Conservation (phyloP, 1,140 invertebrate species). For the Calephelis nemesis region DNA sequence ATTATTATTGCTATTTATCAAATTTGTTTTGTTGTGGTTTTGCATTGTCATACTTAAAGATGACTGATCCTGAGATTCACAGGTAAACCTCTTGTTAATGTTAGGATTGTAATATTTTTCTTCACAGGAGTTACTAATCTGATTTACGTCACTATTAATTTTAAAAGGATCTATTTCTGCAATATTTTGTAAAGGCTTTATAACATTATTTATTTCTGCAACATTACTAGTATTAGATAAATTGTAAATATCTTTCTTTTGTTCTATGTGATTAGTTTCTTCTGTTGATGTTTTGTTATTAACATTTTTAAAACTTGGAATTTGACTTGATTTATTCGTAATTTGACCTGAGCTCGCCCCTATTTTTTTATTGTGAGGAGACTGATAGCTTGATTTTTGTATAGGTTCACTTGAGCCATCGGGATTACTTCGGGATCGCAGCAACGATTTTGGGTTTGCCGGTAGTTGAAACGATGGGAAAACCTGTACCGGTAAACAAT, state of each 20-base stretch:
- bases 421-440: conserved; percentile 66
- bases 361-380: conserved; percentile 10
- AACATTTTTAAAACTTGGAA: conserved; percentile 7
- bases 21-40: not conserved
- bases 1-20: not conserved
- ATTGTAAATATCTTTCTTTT: not conserved
- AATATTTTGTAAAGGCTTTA: not conserved
- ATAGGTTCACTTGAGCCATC: conserved; percentile 40
- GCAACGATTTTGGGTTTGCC: conserved; percentile 70
- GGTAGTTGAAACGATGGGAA: conserved; percentile 72
- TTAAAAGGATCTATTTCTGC: not conserved
- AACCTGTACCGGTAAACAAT: conserved; percentile 73
- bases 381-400: conserved; percentile 16
- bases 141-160: not conserved
- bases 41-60: not conserved
- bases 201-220: not conserved
- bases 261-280: not conserved
- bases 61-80: not conserved
- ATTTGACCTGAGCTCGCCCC: conserved; percentile 2
- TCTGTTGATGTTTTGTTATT: not conserved
- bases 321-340: conserved; percentile 18
- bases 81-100: too few relatives aligned
- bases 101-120: not conserved
- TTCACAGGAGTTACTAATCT: not conserved
- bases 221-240: not conserved